Percentiles rank a stretch among this genome's conserved stretches.
Evolutionary conservation across 2,888 invertebrate genomes (phyloP).

Genomic region (Drosophila diplacantha): DNA sequence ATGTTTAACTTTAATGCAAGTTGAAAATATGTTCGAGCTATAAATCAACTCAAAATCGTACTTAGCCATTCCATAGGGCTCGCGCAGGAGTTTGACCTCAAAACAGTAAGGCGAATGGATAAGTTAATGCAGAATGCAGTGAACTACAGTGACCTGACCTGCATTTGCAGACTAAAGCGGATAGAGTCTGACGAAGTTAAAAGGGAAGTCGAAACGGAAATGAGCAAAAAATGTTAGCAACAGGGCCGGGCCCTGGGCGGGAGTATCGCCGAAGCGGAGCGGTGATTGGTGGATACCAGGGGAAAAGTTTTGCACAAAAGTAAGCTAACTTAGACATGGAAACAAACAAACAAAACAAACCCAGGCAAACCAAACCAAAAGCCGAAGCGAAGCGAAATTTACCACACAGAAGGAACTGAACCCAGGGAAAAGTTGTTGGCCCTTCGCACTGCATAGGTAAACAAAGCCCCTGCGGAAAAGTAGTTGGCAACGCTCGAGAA

Average conservation of each 20-base stretch:
- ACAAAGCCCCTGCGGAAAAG: slow-evolving; percentile 50
- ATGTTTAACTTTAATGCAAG: background rate
- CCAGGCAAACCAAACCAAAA: slow-evolving; percentile 30
- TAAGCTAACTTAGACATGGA: slow-evolving; percentile 60
- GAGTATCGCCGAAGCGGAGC: slow-evolving; percentile 4
- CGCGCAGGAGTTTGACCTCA: slow-evolving; percentile 37
- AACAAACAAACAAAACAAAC: slow-evolving; percentile 45
- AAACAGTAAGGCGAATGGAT: slow-evolving; percentile 3
- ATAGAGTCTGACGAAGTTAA: slow-evolving; percentile 31
- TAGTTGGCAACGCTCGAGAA: slow-evolving; percentile 51
- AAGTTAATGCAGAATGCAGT: slow-evolving; percentile 55
- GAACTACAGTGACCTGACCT: slow-evolving; percentile 63
- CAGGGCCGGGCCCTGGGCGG: slow-evolving; percentile 1
- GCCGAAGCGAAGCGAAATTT: slow-evolving; percentile 24
- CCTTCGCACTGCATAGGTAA: slow-evolving; percentile 51
- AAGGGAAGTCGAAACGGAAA: slow-evolving; percentile 57
- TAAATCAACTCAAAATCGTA: background rate
- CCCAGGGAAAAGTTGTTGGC: slow-evolving; percentile 53
- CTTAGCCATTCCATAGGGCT: slow-evolving; percentile 25
- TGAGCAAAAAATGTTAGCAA: slow-evolving; percentile 52
- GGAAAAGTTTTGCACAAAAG: slow-evolving; percentile 46
- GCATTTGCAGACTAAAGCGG: slow-evolving; percentile 46
- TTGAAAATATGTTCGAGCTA: background rate
- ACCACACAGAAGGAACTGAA: slow-evolving; percentile 29
- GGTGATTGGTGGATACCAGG: slow-evolving; percentile 46